phyloP scores from a whole-genome alignment of 2,113 vertebrate species.

The Mirounga angustirostris region DNA sequence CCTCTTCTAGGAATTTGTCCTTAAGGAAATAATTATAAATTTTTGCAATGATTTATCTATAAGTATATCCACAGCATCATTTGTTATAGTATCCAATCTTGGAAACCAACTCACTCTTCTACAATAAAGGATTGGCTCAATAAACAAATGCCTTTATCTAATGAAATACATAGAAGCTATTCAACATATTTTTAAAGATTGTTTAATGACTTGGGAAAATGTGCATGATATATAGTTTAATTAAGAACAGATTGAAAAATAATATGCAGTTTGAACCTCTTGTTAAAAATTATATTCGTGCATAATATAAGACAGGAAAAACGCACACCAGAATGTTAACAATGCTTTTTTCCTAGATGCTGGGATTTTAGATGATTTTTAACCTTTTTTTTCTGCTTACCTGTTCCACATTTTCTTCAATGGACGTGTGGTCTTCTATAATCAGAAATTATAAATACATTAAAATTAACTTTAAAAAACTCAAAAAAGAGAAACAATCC shows the following conservation, averaged over 20 bases:
- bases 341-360: background rate
- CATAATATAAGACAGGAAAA: background rate
- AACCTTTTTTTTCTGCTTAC: background rate
- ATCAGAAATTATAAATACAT: slow-evolving; percentile 22
- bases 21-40: slow-evolving; percentile 23
- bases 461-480: background rate
- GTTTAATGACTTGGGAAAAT: slow-evolving; percentile 16
- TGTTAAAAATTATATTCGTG: background rate
- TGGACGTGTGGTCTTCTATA: background rate
- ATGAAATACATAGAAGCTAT: background rate
- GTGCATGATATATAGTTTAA: background rate
- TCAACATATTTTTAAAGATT: slow-evolving; percentile 25
- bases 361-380: slow-evolving; percentile 27
- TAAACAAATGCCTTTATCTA: slow-evolving; percentile 22
- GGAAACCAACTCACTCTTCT: background rate
- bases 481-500: background rate
- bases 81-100: background rate
- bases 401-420: slow-evolving; percentile 16
- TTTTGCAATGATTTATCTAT: background rate
- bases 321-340: background rate
- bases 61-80: background rate
- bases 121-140: background rate
- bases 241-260: background rate
- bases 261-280: background rate
- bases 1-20: background rate